Percentiles rank a stretch among this genome's conserved stretches.
Conservation (phyloP, 2,113 vertebrate genomes). For the Turnix velox region DNA sequence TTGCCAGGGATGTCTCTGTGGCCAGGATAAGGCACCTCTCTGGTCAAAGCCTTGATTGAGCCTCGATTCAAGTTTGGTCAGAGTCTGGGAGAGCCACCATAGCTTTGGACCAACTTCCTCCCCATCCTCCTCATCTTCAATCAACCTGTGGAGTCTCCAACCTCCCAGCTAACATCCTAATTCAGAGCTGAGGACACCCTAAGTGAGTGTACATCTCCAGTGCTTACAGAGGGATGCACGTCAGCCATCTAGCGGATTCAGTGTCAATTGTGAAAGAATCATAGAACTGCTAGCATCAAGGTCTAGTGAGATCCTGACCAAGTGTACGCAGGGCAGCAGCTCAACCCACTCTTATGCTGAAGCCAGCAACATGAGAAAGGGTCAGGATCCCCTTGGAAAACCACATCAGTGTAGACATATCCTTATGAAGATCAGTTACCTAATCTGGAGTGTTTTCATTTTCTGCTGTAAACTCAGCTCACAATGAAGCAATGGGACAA, state of each 20-base stretch:
- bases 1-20: background rate
- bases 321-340: background rate
- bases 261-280: background rate
- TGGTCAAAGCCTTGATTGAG: background rate
- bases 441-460: background rate
- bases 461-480: background rate
- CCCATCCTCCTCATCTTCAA: background rate
- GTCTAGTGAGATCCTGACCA: accelerated
- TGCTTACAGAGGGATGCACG: accelerated
- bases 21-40: background rate
- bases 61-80: background rate
- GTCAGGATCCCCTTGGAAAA: background rate
- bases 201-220: background rate
- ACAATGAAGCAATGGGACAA: background rate
- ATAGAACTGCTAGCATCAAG: background rate
- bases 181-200: background rate
- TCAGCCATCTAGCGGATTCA: accelerated
- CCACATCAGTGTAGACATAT: background rate
- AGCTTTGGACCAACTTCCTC: background rate
- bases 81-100: background rate
- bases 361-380: background rate
- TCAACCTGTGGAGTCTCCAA: background rate
- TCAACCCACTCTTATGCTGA: background rate
- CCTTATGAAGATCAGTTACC: background rate
- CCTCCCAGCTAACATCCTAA: background rate